Evolutionary conservation across 2,113 vertebrate genomes (phyloP).

Genomic region (Oryzias celebensis): DNA sequence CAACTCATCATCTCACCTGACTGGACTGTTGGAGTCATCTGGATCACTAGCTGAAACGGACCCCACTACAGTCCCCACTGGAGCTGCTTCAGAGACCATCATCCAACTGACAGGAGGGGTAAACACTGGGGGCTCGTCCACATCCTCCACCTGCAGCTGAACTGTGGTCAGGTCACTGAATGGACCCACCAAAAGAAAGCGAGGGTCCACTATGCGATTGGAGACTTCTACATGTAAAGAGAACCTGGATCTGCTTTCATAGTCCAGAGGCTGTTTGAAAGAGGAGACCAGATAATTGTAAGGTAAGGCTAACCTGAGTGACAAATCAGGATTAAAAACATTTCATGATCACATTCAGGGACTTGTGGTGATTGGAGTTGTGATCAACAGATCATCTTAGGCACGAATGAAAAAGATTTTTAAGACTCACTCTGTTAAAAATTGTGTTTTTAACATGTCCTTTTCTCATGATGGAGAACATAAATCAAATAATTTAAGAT

Average conservation of each 20-base stretch:
- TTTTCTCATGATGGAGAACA: too few species aligned
- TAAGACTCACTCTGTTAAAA: too few species aligned
- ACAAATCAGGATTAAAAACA: too few species aligned
- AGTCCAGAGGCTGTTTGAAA: conserved; percentile 34
- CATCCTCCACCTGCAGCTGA: conserved; percentile 31
- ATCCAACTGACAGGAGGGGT: neutral
- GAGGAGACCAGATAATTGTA: neutral
- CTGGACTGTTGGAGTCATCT: conserved; percentile 17
- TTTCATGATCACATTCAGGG: too few species aligned
- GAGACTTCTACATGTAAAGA: conserved; percentile 18
- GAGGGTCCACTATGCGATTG: conserved; percentile 35
- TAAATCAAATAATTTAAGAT: too few species aligned
- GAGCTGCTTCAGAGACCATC: conserved; percentile 35
- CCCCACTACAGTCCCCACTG: conserved; percentile 33
- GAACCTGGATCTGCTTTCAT: conserved; percentile 44
- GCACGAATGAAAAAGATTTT: too few species aligned
- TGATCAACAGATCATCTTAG: too few species aligned
- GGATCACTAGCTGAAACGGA: conserved; percentile 41
- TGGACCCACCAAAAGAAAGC: conserved; percentile 9
- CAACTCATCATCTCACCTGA: conserved; percentile 7
- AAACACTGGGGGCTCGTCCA: conserved; percentile 38
- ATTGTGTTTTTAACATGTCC: too few species aligned
- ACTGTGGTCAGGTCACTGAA: conserved; percentile 30
- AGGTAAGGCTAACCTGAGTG: too few species aligned
- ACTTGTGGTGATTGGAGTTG: too few species aligned